These are phyloP conservation scores for Subacronicta megacephala DNA, from an alignment of 2,888 invertebrate species.

Conservation along the genomic window DNA sequence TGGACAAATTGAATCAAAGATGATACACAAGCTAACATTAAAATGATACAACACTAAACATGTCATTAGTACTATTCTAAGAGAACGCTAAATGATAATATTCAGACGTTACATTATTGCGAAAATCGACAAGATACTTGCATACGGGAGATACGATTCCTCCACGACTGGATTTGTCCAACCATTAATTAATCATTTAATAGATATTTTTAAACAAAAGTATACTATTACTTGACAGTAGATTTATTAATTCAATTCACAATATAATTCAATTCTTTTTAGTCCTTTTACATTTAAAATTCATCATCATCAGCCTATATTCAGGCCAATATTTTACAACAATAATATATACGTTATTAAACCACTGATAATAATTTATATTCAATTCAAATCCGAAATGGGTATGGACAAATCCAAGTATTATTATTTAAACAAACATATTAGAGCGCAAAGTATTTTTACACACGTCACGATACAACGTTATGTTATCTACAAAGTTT, in stretches of 20 bases:
- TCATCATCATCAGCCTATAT: too few relatives aligned
- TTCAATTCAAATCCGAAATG: not conserved
- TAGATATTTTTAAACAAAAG: too few relatives aligned
- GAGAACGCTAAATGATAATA: slow-evolving; percentile 48
- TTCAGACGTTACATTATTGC: slow-evolving; percentile 27
- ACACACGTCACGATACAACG: slow-evolving; percentile 5
- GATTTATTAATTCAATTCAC: not conserved
- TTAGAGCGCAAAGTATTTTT: slow-evolving; percentile 16
- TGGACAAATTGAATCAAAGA: slow-evolving; percentile 62
- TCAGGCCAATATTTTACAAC: too few relatives aligned
- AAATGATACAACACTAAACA: slow-evolving; percentile 76
- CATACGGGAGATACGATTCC: slow-evolving; percentile 8
- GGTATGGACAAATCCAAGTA: slow-evolving; percentile 19
- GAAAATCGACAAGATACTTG: slow-evolving; percentile 20
- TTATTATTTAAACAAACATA: slow-evolving; percentile 21
- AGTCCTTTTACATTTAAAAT: too few relatives aligned
- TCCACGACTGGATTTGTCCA: slow-evolving; percentile 5
- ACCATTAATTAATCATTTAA: not conserved
- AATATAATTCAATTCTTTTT: not conserved
- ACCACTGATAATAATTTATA: not conserved
- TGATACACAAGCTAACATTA: slow-evolving; percentile 67
- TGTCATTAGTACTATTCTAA: slow-evolving; percentile 64
- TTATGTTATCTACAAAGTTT: not conserved
- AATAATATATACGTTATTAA: slow-evolving; percentile 33
- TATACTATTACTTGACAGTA: too few relatives aligned